Conservation (phyloP, 2,888 invertebrate species). For the Villa cingulata region DNA sequence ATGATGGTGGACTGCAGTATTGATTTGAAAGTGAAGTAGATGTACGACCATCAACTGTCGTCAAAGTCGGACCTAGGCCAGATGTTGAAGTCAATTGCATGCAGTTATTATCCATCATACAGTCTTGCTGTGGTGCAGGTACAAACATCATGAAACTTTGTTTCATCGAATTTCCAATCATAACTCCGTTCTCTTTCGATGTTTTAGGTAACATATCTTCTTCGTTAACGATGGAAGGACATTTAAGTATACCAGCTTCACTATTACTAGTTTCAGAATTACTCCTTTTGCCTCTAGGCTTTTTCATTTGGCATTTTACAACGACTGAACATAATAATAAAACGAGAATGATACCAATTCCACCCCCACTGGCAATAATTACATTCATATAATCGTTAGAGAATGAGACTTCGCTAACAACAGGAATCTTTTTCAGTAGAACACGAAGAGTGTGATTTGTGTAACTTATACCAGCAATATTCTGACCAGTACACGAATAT, state of each 20-base stretch:
- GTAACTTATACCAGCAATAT: conserved; percentile 63
- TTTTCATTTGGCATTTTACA: conserved; percentile 39
- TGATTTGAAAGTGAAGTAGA: conserved; percentile 35
- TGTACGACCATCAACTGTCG: conserved; percentile 31
- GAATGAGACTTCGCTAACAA: conserved; percentile 52
- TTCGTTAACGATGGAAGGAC: conserved; percentile 35
- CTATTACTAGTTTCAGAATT: conserved; percentile 45
- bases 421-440: conserved; percentile 57
- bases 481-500: conserved; percentile 74
- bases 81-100: conserved; percentile 16
- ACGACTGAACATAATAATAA: conserved; percentile 53
- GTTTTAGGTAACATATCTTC: conserved; percentile 27
- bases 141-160: conserved; percentile 33
- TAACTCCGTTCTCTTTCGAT: conserved; percentile 22
- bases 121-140: conserved; percentile 19
- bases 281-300: conserved; percentile 27
- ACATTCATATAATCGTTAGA: conserved; percentile 58
- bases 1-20: conserved; percentile 42
- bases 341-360: conserved; percentile 49
- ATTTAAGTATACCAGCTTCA: conserved; percentile 40
- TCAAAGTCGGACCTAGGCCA: conserved; percentile 11
- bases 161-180: conserved; percentile 30
- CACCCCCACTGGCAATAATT: conserved; percentile 50
- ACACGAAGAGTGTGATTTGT: conserved; percentile 72
- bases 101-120: conserved; percentile 19